These are phyloP conservation scores for Rhizoglyphus robini DNA, from an alignment of 1,140 invertebrate genomes.

Conservation along the genomic window DNA sequence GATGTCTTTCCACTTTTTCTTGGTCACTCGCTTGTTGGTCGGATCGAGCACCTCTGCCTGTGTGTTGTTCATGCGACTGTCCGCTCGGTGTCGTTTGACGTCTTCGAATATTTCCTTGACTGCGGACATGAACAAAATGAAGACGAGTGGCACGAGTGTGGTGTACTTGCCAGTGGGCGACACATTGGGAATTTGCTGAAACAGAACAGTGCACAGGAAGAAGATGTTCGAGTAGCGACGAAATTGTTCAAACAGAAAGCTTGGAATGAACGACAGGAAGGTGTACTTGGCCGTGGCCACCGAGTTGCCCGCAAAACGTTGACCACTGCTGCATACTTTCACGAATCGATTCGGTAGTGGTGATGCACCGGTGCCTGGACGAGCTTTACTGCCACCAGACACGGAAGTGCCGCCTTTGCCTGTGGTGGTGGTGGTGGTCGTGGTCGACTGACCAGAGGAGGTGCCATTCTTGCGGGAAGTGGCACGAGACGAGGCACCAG, in stretches of 20 bases:
- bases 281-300: constrained; percentile 87
- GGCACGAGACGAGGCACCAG: too few relatives aligned
- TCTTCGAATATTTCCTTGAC: constrained; percentile 94
- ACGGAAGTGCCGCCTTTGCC: too few relatives aligned
- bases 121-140: constrained; percentile 81
- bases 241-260: constrained; percentile 93
- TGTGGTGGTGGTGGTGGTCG: too few relatives aligned
- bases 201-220: constrained; percentile 75
- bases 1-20: constrained; percentile 36
- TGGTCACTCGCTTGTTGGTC: constrained; percentile 22
- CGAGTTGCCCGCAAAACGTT: too few relatives aligned
- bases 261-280: constrained; percentile 68
- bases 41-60: constrained; percentile 42
- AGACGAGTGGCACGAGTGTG: constrained; percentile 80
- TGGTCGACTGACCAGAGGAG: too few relatives aligned
- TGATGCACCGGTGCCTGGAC: too few relatives aligned
- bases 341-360: too few relatives aligned
- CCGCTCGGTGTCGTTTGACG: constrained; percentile 81
- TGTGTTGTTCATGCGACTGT: constrained; percentile 79
- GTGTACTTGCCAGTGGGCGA: constrained; percentile 90
- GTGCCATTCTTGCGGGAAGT: too few relatives aligned
- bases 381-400: too few relatives aligned
- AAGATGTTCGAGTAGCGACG: constrained; percentile 90
- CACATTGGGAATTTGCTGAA: constrained; percentile 90
- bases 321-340: too few relatives aligned